Percentiles rank a stretch among this genome's conserved stretches.
Evolutionary conservation across 1,140 invertebrate genomes (phyloP).

Genomic region (Bilobella aurantiaca): DNA sequence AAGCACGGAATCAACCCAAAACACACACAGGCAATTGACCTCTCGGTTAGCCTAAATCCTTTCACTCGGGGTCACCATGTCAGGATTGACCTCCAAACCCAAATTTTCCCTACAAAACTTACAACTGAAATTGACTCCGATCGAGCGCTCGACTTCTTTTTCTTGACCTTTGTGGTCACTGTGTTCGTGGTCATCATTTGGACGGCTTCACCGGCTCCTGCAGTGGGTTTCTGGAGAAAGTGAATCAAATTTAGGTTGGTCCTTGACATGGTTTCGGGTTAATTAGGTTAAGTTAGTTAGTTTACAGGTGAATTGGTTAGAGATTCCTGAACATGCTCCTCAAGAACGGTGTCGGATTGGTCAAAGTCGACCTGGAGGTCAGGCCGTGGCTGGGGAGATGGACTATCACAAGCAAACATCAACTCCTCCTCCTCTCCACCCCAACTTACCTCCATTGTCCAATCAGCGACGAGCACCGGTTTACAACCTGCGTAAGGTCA

Average conservation of each 20-base stretch:
- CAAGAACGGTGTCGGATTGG: neutral
- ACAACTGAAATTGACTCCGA: conserved; percentile 1
- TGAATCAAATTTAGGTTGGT: neutral
- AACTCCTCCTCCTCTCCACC: neutral
- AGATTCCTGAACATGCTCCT: neutral
- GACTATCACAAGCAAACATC: conserved; percentile 1
- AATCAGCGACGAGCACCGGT: no score
- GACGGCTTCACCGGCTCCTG: neutral
- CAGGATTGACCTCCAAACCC: no score
- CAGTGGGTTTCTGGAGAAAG: neutral
- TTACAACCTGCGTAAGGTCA: no score
- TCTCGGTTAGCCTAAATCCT: neutral
- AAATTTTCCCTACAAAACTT: no score
- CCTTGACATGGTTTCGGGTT: no score
- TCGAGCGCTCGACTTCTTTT: neutral
- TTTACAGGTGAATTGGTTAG: neutral
- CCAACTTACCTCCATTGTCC: conserved; percentile 4
- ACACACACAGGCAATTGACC: neutral
- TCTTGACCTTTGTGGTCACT: neutral
- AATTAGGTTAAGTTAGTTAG: neutral
- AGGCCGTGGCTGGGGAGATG: neutral
- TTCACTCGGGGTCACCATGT: no score
- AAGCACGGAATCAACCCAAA: neutral
- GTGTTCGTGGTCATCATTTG: neutral
- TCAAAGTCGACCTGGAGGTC: neutral